Percentiles rank a stretch among this genome's conserved stretches.
These are phyloP conservation scores for Glandiceps talaboti DNA, from an alignment of 53 echinoderm and acorn worm species.

Conservation along the genomic window DNA sequence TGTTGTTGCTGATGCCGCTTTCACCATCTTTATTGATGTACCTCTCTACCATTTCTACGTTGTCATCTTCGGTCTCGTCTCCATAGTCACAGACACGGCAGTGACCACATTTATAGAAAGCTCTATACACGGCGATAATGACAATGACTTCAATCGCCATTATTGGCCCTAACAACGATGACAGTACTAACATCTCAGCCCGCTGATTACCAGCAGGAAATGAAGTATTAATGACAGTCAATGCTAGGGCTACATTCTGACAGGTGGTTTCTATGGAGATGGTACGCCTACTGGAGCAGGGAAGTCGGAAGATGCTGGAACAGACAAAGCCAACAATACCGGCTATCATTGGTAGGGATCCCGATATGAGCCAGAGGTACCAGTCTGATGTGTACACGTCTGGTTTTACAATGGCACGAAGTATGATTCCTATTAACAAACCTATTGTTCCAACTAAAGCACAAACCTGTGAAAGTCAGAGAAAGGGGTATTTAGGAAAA, in stretches of 20 bases:
- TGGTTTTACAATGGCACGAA: neutral
- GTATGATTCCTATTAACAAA: neutral
- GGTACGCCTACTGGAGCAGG: neutral
- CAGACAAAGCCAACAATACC: neutral
- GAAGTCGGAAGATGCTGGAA: neutral
- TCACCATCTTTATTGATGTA: too few species aligned
- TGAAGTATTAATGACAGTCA: neutral
- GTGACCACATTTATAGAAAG: neutral
- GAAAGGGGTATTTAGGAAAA: too few species aligned
- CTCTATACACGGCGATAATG: neutral
- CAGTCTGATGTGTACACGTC: neutral
- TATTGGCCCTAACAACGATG: neutral
- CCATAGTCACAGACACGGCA: neutral
- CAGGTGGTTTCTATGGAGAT: neutral
- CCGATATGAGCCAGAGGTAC: neutral
- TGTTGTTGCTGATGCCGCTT: too few species aligned
- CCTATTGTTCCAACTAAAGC: neutral
- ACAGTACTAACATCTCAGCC: neutral
- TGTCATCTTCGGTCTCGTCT: neutral
- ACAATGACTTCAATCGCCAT: neutral
- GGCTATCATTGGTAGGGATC: neutral
- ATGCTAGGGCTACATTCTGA: neutral
- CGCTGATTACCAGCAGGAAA: neutral
- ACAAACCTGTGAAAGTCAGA: neutral
- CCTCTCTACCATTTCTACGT: neutral